Evolutionary conservation across 2,113 vertebrate species (phyloP), one percentile per base, ranked within the genome.

Genomic region (Mormyrus lacerda): DNA sequence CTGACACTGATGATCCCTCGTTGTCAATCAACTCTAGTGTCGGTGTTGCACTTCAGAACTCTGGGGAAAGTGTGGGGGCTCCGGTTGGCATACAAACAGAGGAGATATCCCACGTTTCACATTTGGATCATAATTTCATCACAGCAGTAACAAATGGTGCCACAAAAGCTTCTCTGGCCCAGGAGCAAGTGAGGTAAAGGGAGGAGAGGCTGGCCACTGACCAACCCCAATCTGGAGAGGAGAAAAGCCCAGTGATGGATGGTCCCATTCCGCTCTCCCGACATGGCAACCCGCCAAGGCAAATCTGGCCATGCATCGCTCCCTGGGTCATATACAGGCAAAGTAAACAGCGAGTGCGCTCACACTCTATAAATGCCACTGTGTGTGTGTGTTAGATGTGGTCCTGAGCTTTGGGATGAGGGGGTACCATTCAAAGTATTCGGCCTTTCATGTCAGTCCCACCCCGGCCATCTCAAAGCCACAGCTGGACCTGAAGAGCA

Each of bases 261-360:
- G 91, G 87, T 89, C 88, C 48, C 85, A 27, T 88, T 88, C 42
- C 87, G 21, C 89, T 88, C 91, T 91, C 91, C 89, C 89, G 65
- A 91, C 90, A 89, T 92, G 93, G 91, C 91, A 92, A 90, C 91
- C 86, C 89, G 92, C 93, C 93, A 93, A 93, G 91, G 91, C 91
- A 92, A 93, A 93, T 92, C 91, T 93, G 92, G 92, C 93, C 91
- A 91, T 91, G 91, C 90, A 91, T 92, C 91, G 90, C 90, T 90
- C 87, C 88, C 51, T 85, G 90, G 92, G 92, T 93, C 92, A 93
- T 91, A 90, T 93, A 90, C 91, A 91, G 91, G 92, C 87, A 92
- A 91, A 90, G 92, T 91, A 92, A 92, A 93, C 91, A 88, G 73
- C 84, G 48, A 69, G 44, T 53, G 89, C 89, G 39, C 87, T 89